A percentile compares a stretch with the other conserved stretches of the same genome.
Conservation (phyloP, 1,140 invertebrate species). For the Andricus grossulariae region DNA sequence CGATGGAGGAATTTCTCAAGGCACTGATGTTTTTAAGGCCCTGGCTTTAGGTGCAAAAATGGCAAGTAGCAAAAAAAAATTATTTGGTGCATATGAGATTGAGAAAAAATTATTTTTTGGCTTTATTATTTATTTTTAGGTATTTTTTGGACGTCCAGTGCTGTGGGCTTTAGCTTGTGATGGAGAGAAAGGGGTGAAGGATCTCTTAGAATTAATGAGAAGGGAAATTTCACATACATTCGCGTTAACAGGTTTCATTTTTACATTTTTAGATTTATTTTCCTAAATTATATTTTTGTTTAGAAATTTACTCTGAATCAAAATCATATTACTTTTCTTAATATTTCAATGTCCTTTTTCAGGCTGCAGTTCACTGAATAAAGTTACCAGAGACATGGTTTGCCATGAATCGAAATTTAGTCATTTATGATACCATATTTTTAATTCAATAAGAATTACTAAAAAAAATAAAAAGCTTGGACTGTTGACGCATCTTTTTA, state of each 20-base stretch:
- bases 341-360: conserved; percentile 11
- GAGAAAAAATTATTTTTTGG: conserved; percentile 78
- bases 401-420: conserved; percentile 81
- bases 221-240: conserved; percentile 88
- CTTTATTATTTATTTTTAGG: conserved; percentile 68
- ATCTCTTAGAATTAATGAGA: conserved; percentile 84
- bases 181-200: conserved; percentile 86
- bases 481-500: too few relatives aligned
- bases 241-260: conserved; percentile 83
- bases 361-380: conserved; percentile 80
- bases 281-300: not conserved
- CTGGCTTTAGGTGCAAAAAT: conserved; percentile 93
- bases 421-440: conserved; percentile 73
- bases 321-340: not conserved
- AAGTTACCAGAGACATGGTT: conserved; percentile 82
- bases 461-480: not conserved
- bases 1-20: conserved; percentile 63
- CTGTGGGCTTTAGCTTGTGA: conserved; percentile 91
- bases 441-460: not conserved
- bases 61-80: conserved; percentile 75
- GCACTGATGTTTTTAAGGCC: conserved; percentile 80
- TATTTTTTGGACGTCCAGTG: conserved; percentile 92
- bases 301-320: not conserved
- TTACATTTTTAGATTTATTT: conserved; percentile 12
- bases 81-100: too few relatives aligned